A percentile compares a stretch with the other conserved stretches of the same genome.
phyloP scores from a whole-genome alignment of 2,797 vertebrate genomes.

The Nyctibius grandis region DNA sequence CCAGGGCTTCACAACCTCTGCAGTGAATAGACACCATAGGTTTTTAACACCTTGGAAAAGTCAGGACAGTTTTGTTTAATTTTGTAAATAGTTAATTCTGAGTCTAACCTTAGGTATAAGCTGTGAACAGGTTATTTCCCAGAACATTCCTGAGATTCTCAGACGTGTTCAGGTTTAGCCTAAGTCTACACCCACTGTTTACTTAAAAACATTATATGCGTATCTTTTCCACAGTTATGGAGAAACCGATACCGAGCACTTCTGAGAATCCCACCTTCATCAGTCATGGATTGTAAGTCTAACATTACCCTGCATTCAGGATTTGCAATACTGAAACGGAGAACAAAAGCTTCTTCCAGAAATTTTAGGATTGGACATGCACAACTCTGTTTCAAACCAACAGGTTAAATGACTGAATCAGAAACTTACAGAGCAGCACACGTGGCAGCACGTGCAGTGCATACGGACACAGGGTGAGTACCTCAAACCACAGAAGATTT shows the following conservation, averaged over 20 bases:
- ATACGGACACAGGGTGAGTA: neutral
- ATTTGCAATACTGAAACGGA: neutral
- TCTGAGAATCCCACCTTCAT: neutral
- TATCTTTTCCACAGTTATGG: neutral
- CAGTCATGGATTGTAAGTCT: neutral
- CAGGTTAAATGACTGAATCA: neutral
- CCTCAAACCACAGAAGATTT: neutral
- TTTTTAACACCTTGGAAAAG: neutral
- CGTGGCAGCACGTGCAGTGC: fast-evolving
- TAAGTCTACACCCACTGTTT: neutral
- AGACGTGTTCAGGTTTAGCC: neutral
- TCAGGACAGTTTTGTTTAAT: neutral
- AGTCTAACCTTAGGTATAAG: neutral
- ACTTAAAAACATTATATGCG: neutral
- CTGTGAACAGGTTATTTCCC: neutral
- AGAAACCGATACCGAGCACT: neutral
- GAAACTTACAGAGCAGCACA: neutral
- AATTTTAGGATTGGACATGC: neutral
- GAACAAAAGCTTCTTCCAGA: neutral
- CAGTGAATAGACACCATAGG: neutral
- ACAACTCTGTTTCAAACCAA: neutral
- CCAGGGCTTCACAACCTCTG: neutral
- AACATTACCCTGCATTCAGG: neutral
- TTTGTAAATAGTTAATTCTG: neutral
- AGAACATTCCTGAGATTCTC: neutral